phyloP scores from a whole-genome alignment of 1,140 invertebrate genomes.

The Bombus sibiricus region DNA sequence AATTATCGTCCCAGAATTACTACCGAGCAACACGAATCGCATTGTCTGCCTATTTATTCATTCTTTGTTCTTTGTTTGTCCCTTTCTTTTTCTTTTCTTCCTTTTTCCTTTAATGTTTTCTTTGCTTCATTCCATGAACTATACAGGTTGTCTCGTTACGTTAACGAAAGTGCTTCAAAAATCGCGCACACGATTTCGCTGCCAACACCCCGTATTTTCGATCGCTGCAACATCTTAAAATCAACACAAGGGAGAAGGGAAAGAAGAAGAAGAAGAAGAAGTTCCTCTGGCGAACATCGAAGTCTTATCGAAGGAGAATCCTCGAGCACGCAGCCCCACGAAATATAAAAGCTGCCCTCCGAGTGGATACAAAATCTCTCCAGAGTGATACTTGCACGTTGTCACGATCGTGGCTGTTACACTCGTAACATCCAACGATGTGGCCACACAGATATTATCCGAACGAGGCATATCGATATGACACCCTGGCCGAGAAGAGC shows the following conservation, averaged over 20 bases:
- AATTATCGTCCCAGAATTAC: not conserved
- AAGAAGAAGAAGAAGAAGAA: no score
- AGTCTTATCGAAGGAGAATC: no score
- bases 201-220: no score
- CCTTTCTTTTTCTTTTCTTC: not conserved
- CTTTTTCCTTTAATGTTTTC: not conserved
- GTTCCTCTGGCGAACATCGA: no score
- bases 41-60: not conserved
- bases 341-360: not conserved
- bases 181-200: no score
- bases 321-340: not conserved
- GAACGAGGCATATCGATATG: constrained; percentile 50
- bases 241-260: no score
- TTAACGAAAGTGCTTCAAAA: no score
- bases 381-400: constrained; percentile 1
- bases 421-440: constrained; percentile 50
- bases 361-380: not conserved
- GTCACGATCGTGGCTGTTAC: constrained; percentile 39
- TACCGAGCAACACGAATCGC: not conserved
- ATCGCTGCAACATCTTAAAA: no score
- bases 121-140: no score
- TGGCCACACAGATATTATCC: constrained; percentile 48
- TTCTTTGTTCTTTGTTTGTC: not conserved
- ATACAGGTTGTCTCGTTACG: not conserved
- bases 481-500: constrained; percentile 59